Evolutionary conservation across 2,113 vertebrate genomes (phyloP), one percentile per base, ranked within the genome.

Genomic region (Pyxicephalus adspersus): DNA sequence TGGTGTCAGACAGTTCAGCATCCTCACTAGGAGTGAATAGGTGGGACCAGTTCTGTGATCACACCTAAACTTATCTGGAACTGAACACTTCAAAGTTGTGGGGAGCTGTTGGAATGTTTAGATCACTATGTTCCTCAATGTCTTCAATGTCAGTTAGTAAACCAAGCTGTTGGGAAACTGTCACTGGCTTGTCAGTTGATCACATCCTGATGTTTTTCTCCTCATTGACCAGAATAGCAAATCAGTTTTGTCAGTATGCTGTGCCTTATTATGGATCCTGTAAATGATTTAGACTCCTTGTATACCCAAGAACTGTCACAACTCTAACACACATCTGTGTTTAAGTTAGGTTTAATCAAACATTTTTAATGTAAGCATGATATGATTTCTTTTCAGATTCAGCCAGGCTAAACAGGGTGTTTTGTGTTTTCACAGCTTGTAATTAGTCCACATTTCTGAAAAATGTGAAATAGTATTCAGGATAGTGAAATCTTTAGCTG

Each of bases 1-100:
- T 34, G 18, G 54, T 74, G 54, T 60, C 28, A 38, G 71, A 58
- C 71, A 74, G 71, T 29, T 45, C 71, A 38, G 52, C 20, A 74
- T 74, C 52, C 19, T 73, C 58, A 57, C 54, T 74, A 60, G 31
- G 54, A 74, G 28, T 38, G 71, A 16, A 38, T 58, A 29, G 71
- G 71, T 38, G 29, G 71, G 54, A 60, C 68, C 5, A 29, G 52
- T 28, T 72, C 11, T 5, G 20, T 17, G 54, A 74, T 60, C 20
- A 58, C 55, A 38, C 23, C 28, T 60, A 23, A 58, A 73, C 26
- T 55, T 73, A 73, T 1, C 20, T 58, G 17, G 8, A 70, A 38
- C 71, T 73, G 54, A 20, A 73, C 23, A 22, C 23, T 31, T 34
- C 18, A 5, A 31, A 38, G 2, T 31, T 31, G 26, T 23, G 23